phyloP scores from a whole-genome alignment of 2,888 invertebrate species.

The Poecilobothrus nobilitatus region DNA sequence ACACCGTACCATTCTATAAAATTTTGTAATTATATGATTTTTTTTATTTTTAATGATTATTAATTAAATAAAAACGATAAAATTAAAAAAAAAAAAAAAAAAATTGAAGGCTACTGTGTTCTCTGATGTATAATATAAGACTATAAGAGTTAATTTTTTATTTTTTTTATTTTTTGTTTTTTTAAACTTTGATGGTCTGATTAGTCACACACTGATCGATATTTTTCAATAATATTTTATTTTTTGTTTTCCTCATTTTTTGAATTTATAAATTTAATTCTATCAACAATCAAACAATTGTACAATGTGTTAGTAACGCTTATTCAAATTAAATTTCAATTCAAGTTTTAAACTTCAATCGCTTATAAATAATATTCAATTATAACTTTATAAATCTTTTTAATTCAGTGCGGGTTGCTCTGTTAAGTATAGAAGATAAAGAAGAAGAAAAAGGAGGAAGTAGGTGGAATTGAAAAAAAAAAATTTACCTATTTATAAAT shows the following conservation, averaged over 20 bases:
- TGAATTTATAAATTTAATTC: not conserved
- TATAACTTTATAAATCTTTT: too few species aligned
- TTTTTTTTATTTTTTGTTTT: too few species aligned
- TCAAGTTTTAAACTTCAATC: not conserved
- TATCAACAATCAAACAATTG: not conserved
- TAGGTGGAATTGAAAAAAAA: too few species aligned
- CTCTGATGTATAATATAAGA: not conserved
- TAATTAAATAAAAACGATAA: too few species aligned
- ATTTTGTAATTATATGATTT: not conserved
- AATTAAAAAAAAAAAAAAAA: not conserved
- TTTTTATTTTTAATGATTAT: not conserved
- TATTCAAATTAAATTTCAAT: not conserved
- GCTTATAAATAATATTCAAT: not conserved
- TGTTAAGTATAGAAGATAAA: too few species aligned
- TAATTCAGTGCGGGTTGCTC: too few species aligned
- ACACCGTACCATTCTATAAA: not conserved
- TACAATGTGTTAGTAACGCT: not conserved
- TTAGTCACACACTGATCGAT: constrained; percentile 1
- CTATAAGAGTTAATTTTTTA: not conserved
- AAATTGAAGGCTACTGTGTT: not conserved
- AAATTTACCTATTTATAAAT: too few species aligned
- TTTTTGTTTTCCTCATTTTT: too few species aligned
- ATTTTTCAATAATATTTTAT: not conserved
- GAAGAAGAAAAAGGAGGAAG: too few species aligned
- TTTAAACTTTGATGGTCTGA: not conserved